Base-by-base conservation (phyloP, 2,113 vertebrate species). In the Chitala chitala region DNA sequence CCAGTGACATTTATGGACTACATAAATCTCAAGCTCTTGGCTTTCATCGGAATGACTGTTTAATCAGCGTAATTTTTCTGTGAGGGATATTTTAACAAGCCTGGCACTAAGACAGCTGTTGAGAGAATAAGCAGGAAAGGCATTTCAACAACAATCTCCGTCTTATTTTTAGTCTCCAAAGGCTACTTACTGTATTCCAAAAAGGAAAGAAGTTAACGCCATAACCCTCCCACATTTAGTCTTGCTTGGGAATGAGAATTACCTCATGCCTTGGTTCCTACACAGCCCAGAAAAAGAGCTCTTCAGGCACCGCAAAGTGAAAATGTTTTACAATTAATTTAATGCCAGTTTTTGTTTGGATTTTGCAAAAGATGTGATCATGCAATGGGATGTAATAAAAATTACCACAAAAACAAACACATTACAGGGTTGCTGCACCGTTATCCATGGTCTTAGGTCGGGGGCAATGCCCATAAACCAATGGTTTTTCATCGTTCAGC, bases 41-140 rank as follows among this genome's bases (percentile, higher is more conserved):
- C 36, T 42, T 40, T 58, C 20, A 15, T 58, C 9, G 26, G n/a
- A 17, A 40, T 54, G 69, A 38, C 38, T 53, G 22, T 72, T 55
- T 58, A 58, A 58, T 58, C 53, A 72, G 54, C 70, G 44, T 31
- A 26, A 55, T 56, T 72, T 68, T 56, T 56, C 13, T 58, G n/a
- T 29, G 17, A 54, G 51, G 5, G 69, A 3, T 54, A 55, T 72
- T 55, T 56, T 72, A 29, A 56, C 31, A 44, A 72, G 22, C 38
- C 36, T 53, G 33, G 70, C 6, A 44, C 53, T 59, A 31, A 55
- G 22, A 53, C 53, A 42, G 38, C 64, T 54, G 50, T 13, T 12
- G 31, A n/a, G 17, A 40, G n/a, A 26, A 72, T 59, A 56, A 31
- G 53, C 5, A 17, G 10, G 22, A 36, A 68, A 26, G 3, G 3